Base-by-base conservation (phyloP, 2,797 vertebrate genomes). In the Cygnus olor region DNA sequence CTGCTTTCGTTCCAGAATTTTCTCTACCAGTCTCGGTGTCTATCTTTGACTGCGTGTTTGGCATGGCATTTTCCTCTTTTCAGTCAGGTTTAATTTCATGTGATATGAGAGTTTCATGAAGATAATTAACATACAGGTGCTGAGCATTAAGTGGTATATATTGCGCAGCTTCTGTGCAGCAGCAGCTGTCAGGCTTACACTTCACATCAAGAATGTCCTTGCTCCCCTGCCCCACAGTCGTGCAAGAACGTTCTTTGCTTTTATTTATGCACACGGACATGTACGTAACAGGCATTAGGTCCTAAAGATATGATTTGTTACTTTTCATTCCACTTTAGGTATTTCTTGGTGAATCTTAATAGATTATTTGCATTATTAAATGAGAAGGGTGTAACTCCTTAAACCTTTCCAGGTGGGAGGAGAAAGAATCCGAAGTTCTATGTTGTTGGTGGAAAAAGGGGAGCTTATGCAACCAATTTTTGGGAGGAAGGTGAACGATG, bases 51-150 rank as follows among this genome's bases (percentile, higher is more conserved):
- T 44, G 20, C 14, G 3, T 40, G 22, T 76, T 89, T 60, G 13
- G 49, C 10, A 40, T 71, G 53, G 4, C 20, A 4, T 21, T 73
- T 13, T 12, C 10, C 4, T 30, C 5, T 80, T 36, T 45, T 53
- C 30, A 68, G 27, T 76, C 34, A 88, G 79, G 25, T 10, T 82
- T 87, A 25, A 65, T 88, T 94, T 85, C 51, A n/a, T 9, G 74
- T 60, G 10, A 42, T 74, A 0, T 17, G 22, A 3, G 57, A 64
- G 18, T 69, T 85, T 57, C n/a, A 70, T 12, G 56, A 53, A 58
- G 58, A 82, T 54, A 66, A 85, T 73, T 42, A 42, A 8, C 1
- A 2, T 40, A 45, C 81, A 56, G 77, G 17, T 88, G 47, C 77
- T 47, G 60, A 63, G 61, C 76, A 18, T 81, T 60, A 45, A 64